Conservation (phyloP, 1,140 invertebrate species). For the Druon quercuslanigerum region DNA sequence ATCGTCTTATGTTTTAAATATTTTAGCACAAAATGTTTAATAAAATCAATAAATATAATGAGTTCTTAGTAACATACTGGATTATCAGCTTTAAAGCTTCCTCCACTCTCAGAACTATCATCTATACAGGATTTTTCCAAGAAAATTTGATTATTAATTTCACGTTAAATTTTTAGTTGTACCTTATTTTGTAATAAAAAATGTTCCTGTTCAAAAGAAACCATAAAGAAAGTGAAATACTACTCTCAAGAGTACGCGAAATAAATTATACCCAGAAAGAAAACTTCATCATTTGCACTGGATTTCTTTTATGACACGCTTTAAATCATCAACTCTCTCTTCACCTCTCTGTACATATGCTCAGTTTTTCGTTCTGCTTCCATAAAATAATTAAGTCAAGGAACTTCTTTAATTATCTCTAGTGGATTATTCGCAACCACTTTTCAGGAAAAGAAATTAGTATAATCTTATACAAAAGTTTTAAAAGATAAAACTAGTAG, state of each 20-base stretch:
- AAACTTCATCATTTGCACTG: background rate
- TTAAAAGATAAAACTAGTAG: too few species aligned
- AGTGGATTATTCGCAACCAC: too few species aligned
- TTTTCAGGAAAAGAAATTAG: too few species aligned
- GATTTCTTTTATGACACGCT: background rate
- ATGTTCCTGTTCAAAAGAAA: background rate
- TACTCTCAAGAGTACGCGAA: background rate
- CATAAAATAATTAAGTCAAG: background rate
- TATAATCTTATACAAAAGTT: too few species aligned
- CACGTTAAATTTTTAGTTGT: background rate
- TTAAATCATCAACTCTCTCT: background rate
- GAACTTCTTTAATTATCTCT: constrained; percentile 1
- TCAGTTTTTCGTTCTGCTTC: background rate
- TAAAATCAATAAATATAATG: too few species aligned
- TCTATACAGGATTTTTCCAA: too few species aligned
- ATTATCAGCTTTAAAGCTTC: too few species aligned
- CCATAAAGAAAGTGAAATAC: background rate
- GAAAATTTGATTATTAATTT: background rate
- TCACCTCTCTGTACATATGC: background rate
- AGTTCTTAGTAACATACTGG: too few species aligned
- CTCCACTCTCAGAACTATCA: too few species aligned
- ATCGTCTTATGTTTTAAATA: too few species aligned
- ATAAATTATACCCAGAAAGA: constrained; percentile 6
- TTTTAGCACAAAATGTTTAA: too few species aligned
- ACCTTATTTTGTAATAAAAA: background rate